Evolutionary conservation across 2,113 vertebrate genomes (phyloP), one percentile per base, ranked within the genome.

Genomic region (Dinomys branickii): DNA sequence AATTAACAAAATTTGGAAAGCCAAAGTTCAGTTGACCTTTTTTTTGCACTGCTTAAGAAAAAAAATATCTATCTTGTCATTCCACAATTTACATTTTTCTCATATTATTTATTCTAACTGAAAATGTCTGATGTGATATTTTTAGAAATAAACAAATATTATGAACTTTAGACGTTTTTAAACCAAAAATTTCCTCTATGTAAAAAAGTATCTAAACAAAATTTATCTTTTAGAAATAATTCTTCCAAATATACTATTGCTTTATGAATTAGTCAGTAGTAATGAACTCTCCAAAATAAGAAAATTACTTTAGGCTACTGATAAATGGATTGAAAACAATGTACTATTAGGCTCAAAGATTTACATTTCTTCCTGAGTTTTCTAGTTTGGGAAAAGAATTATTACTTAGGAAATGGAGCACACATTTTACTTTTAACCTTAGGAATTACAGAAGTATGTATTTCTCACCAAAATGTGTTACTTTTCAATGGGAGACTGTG

Each of bases 361-460:
- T 56, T 82, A 56, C 52, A 30, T 63, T 82, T 92, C 26, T 96
- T 86, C 38, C 38, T 73, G 54, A 87, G 10, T 11, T 56, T 87
- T 97, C 71, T 54, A 84, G 26, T 90, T 87, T 94, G 81, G 41
- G 6, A 19, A 89, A 86, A 4, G 65, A 69, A 81, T 69, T 90
- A 52, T 90, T 77, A 35, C 6, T 54, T 50, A 80, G 3, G 14
- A 83, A 59, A 58, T 84, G 16, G 19, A 6, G 30, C 33, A 90
- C 7, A 17, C 41, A 83, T 47, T 89, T 94, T 84, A 65, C 24
- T 67, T 87, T 83, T 63, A 71, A 58, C 17, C 63, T 90, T 19
- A 85, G 80, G 90, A 84, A 1, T 82, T 92, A 44, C 59, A 84
- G 47, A 90, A 92, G 7, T 41, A 81, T 30, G 17, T 3, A 63